These are phyloP conservation scores for Apostichopus californicus DNA, from an alignment of 35 echinoderm and acorn worm genomes.

Conservation along the genomic window DNA sequence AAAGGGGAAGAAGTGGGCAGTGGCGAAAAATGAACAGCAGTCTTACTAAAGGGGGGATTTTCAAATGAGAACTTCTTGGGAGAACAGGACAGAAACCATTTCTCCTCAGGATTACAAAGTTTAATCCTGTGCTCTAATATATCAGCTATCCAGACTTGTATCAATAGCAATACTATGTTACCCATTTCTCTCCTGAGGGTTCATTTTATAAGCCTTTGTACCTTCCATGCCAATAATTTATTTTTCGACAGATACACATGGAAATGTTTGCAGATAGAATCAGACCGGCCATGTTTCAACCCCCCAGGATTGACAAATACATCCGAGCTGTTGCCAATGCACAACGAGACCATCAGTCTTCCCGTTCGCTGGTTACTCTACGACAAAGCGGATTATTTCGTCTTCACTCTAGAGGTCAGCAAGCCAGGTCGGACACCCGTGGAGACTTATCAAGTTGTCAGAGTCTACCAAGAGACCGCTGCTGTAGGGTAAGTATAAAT, in stretches of 20 bases:
- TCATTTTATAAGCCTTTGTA: too few relatives aligned
- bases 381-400: conserved; percentile 54
- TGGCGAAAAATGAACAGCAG: too few relatives aligned
- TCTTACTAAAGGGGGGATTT: too few relatives aligned
- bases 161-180: too few relatives aligned
- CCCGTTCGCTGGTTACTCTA: conserved; percentile 35
- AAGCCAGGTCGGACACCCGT: conserved; percentile 56
- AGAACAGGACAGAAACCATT: too few relatives aligned
- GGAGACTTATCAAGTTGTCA: conserved; percentile 62
- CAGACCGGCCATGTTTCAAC: conserved; percentile 60
- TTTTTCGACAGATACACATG: conserved; percentile 62
- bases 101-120: too few relatives aligned
- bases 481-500: not conserved
- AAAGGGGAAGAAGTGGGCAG: too few relatives aligned
- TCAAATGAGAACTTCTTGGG: too few relatives aligned
- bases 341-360: conserved; percentile 52
- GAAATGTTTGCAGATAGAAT: conserved; percentile 68
- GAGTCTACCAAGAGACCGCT: not conserved
- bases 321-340: conserved; percentile 4
- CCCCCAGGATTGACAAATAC: conserved; percentile 31
- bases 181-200: too few relatives aligned
- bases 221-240: not conserved
- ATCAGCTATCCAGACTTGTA: too few relatives aligned
- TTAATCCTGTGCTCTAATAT: too few relatives aligned
- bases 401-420: conserved; percentile 68